Percentiles rank a stretch among this genome's conserved stretches.
Conservation (phyloP, 1,140 invertebrate genomes). For the Halesus radiatus region DNA sequence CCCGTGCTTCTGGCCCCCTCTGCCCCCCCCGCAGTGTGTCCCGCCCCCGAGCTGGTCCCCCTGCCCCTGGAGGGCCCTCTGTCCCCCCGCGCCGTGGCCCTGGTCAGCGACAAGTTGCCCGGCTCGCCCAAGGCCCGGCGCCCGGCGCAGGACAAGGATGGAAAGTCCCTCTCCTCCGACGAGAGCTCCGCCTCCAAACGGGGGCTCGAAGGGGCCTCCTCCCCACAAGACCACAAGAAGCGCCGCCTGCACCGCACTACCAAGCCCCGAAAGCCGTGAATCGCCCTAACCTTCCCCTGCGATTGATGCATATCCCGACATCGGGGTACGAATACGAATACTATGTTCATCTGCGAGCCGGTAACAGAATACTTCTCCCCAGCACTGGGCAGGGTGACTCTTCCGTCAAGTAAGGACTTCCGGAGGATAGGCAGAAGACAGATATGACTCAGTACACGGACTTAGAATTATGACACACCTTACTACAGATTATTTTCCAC, state of each 20-base stretch:
- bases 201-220: slow-evolving; percentile 32
- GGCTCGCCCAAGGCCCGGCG: slow-evolving; percentile 53
- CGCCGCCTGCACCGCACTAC: slow-evolving; percentile 50
- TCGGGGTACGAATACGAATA: neutral
- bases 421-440: neutral
- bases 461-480: slow-evolving; percentile 12
- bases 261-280: slow-evolving; percentile 53
- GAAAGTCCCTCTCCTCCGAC: slow-evolving; percentile 42
- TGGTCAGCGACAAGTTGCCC: slow-evolving; percentile 43
- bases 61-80: slow-evolving; percentile 44
- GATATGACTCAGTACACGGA: slow-evolving; percentile 35
- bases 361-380: neutral
- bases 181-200: slow-evolving; percentile 49
- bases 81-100: slow-evolving; percentile 43
- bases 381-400: neutral
- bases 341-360: neutral
- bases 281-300: neutral
- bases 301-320: slow-evolving; percentile 8
- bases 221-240: slow-evolving; percentile 52
- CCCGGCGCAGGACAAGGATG: slow-evolving; percentile 24
- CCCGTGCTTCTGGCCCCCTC: neutral
- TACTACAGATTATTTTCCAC: neutral
- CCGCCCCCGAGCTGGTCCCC: neutral
- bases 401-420: too few relatives aligned
- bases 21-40: neutral